Conservation (phyloP, 2,888 invertebrate species). For the Nymphalis polychloros region DNA sequence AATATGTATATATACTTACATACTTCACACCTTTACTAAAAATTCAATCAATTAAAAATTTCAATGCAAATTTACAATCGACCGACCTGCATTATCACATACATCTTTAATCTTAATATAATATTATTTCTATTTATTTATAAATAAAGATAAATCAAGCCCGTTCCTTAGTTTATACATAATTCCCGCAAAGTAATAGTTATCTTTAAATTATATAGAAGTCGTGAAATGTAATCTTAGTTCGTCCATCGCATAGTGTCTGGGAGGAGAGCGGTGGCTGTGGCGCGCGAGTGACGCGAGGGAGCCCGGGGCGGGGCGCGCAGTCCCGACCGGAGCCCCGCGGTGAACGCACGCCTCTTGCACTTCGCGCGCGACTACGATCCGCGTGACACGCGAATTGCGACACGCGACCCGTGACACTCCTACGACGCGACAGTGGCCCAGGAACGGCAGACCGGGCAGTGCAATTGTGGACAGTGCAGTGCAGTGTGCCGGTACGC, state of each 20-base stretch:
- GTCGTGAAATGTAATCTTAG: slow-evolving; percentile 32
- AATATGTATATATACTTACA: no score
- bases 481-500: slow-evolving; percentile 40
- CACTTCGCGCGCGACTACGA: slow-evolving; percentile 31
- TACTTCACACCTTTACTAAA: no score
- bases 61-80: no score
- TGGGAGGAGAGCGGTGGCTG: slow-evolving; percentile 31
- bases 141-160: no score
- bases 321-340: slow-evolving; percentile 46
- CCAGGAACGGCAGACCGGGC: slow-evolving; percentile 31
- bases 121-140: no score
- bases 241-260: slow-evolving; percentile 22
- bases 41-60: no score
- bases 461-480: slow-evolving; percentile 41
- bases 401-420: slow-evolving; percentile 35
- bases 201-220: slow-evolving; percentile 30
- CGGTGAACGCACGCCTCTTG: slow-evolving; percentile 56
- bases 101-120: no score
- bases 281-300: slow-evolving; percentile 25
- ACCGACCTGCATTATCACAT: no score
- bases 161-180: slow-evolving; percentile 11
- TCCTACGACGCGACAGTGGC: slow-evolving; percentile 17
- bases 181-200: slow-evolving; percentile 24
- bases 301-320: slow-evolving; percentile 45
- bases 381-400: slow-evolving; percentile 33